A percentile compares a stretch with the other conserved stretches of the same genome.
These are phyloP conservation scores for Lethenteron reissneri DNA, from an alignment of 2,113 vertebrate species.

Conservation along the genomic window DNA sequence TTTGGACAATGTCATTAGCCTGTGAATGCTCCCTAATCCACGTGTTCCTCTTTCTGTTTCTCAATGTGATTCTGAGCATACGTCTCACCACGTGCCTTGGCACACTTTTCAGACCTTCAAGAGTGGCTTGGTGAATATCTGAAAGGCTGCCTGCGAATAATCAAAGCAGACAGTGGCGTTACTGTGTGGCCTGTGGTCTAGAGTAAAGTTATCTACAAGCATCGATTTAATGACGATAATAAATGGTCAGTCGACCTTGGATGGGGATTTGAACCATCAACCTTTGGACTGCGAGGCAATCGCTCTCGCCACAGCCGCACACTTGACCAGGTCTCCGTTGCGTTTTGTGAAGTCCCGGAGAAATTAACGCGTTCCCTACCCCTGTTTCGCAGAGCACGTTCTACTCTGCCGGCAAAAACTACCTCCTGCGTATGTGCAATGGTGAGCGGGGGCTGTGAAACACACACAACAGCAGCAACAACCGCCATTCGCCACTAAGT, in stretches of 20 bases:
- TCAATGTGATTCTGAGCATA: too few species aligned
- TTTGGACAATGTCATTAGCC: too few species aligned
- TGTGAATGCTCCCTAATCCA: too few species aligned
- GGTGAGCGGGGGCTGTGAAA: constrained; percentile 29
- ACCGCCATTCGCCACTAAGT: too few species aligned
- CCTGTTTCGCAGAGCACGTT: constrained; percentile 50
- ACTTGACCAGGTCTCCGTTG: constrained; percentile 8
- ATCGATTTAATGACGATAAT: not conserved
- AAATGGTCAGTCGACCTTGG: not conserved
- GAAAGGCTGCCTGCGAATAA: too few species aligned
- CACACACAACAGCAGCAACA: too few species aligned
- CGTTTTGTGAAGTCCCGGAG: constrained; percentile 1
- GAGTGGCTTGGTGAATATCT: too few species aligned
- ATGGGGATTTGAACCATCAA: not conserved
- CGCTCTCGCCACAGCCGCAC: constrained; percentile 11
- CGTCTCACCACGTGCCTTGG: too few species aligned
- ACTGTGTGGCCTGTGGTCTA: too few species aligned
- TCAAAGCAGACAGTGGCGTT: too few species aligned
- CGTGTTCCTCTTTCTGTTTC: too few species aligned
- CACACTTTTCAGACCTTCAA: too few species aligned
- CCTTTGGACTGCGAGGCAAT: not conserved
- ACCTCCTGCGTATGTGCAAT: constrained; percentile 92
- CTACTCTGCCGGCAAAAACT: constrained; percentile 94
- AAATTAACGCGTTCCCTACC: constrained; percentile 8
- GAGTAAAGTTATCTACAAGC: not conserved